Base-by-base conservation (phyloP, 2,113 vertebrate genomes). In the Fregetta grallaria region DNA sequence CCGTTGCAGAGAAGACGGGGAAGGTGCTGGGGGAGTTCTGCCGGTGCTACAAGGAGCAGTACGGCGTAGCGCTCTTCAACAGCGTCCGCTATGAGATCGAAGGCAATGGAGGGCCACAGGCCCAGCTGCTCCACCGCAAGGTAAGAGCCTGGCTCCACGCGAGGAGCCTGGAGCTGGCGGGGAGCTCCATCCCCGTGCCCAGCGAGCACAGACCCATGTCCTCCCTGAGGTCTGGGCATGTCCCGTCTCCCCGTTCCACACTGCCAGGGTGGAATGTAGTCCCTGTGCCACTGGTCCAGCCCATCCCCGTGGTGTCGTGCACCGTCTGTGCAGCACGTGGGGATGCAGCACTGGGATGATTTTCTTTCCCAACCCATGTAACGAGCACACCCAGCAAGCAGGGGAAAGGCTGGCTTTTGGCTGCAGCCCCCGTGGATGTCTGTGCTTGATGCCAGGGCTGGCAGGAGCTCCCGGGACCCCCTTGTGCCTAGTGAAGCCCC, bases 81-180 rank as follows among this genome's bases (percentile, higher is more conserved):
- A 99, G 98, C 22, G 98, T 99, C 73, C 99, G 99, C 45, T 99
- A 98, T 22, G 99, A 99, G 97, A 99, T 99, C 0, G 99, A 99
- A 94, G 99, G 98, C 82, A 97, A 98, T 0, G 98, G 99, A 8
- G 97, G 96, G 12, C 96, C 98, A 0, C 99, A 99, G 97, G 85
- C 99, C 0, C 99, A 99, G 98, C 98, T 99, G 62, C 98, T 99
- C 2, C 99, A 99, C 97, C 98, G 99, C 68, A 99, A 99, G 99
- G 99, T 98, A 97, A 98, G 95, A 19, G 56, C 2, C 7, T 1
- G 5, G n/a, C 32, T 29, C 70, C 6, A 9, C 3, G 3, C 3
- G 22, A 36, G 58, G 12, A 38, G 36, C 25, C n/a, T 10, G 7
- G 58, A 32, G 44, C 59, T 1, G 6, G 6, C 4, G 5, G 34